These are phyloP conservation scores for Microplitis deprimator DNA, from an alignment of 2,888 invertebrate species.

Conservation along the genomic window DNA sequence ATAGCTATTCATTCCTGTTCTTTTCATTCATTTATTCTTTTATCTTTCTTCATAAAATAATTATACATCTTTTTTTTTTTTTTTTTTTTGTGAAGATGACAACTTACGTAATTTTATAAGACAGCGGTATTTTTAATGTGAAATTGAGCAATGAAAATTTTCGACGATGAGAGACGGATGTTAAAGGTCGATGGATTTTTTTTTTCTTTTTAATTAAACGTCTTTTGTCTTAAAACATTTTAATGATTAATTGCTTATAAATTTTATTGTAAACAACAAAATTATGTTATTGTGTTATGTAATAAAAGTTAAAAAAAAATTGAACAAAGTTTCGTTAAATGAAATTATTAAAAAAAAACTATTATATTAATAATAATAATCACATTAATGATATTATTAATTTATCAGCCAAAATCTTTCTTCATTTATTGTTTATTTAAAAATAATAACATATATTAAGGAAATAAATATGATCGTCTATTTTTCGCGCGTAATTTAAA, in stretches of 20 bases:
- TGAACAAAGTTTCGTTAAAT: too few relatives aligned
- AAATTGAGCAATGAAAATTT: conserved; percentile 18
- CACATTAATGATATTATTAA: too few relatives aligned
- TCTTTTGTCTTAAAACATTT: conserved; percentile 47
- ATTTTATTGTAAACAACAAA: too few relatives aligned
- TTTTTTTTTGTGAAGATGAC: background rate
- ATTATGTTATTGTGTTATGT: too few relatives aligned
- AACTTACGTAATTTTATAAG: background rate
- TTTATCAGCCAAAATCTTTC: too few relatives aligned
- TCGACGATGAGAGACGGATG: background rate
- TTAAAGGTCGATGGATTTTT: background rate
- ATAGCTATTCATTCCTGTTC: conserved; percentile 33
- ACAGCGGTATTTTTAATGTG: background rate
- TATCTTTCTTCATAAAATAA: conserved; percentile 4
- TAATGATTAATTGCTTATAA: conserved; percentile 51
- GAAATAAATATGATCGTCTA: too few relatives aligned
- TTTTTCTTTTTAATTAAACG: conserved; percentile 50
- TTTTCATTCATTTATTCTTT: conserved; percentile 44
- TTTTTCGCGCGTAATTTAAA: too few relatives aligned
- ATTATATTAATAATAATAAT: too few relatives aligned
- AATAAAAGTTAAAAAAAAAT: too few relatives aligned
- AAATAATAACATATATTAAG: too few relatives aligned
- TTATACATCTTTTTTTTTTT: conserved; percentile 5
- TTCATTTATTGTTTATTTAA: too few relatives aligned
- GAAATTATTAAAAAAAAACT: too few relatives aligned